Evolutionary conservation across 2,113 vertebrate genomes (phyloP).

Genomic region (Rhinogobius similis): DNA sequence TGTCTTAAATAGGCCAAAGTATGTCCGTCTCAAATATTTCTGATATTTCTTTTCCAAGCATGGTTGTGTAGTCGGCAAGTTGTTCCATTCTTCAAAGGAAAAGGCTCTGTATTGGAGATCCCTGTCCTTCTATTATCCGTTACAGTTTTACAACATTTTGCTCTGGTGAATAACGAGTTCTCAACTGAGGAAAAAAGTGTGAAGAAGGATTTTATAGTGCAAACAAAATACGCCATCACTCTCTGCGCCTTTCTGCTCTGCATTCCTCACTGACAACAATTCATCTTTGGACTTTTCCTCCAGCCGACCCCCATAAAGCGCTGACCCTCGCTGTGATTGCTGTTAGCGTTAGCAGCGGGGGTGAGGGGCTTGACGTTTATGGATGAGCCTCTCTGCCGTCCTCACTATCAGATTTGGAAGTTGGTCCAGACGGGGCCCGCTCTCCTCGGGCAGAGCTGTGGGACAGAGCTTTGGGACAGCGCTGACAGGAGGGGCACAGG

Average conservation of each 20-base stretch:
- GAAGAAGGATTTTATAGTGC: constrained; percentile 47
- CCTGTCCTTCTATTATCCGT: constrained; percentile 39
- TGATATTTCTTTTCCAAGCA: no score
- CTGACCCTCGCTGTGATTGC: constrained; percentile 40
- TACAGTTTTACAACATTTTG: constrained; percentile 46
- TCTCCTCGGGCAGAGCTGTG: constrained; percentile 31
- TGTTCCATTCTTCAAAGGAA: constrained; percentile 53
- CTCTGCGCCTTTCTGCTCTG: constrained; percentile 27
- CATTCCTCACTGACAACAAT: constrained; percentile 68
- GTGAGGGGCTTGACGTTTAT: constrained; percentile 63
- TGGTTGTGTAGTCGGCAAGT: background rate
- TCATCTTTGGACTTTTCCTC: constrained; percentile 56
- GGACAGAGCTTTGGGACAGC: constrained; percentile 21
- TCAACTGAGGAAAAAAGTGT: constrained; percentile 26
- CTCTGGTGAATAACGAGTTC: constrained; percentile 39
- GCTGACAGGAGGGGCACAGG: constrained; percentile 53
- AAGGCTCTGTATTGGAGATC: constrained; percentile 54
- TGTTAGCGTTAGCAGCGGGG: constrained; percentile 46
- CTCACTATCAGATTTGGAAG: constrained; percentile 66
- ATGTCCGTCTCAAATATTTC: no score
- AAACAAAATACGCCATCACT: constrained; percentile 56
- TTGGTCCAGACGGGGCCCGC: constrained; percentile 41
- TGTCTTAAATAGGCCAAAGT: no score
- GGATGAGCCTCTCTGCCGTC: constrained; percentile 67
- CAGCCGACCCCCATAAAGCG: constrained; percentile 54